phyloP scores from a whole-genome alignment of 2,888 invertebrate species.

The Exocentrus adspersus region DNA sequence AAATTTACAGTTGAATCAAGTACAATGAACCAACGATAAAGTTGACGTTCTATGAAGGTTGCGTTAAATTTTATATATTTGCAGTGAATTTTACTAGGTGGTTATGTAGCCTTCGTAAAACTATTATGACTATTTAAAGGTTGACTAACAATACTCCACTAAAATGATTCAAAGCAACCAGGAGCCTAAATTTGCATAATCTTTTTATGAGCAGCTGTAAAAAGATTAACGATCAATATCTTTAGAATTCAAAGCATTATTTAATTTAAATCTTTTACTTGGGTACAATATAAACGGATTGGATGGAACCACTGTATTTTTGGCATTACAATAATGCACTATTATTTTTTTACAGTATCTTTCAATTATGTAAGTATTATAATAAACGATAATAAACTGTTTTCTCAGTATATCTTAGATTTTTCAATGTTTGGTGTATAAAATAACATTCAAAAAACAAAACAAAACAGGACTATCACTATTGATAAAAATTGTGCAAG shows the following conservation, averaged over 20 bases:
- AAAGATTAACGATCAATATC: constrained; percentile 20
- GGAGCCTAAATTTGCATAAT: constrained; percentile 17
- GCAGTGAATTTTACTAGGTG: constrained; percentile 17
- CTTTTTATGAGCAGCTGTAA: constrained; percentile 20
- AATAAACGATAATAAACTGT: too few relatives aligned
- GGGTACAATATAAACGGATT: not conserved
- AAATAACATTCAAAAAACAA: too few relatives aligned
- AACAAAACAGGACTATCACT: too few relatives aligned
- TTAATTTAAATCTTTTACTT: not conserved
- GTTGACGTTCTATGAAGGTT: constrained; percentile 23
- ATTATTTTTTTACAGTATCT: too few relatives aligned
- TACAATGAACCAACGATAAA: constrained; percentile 29
- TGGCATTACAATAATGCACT: too few relatives aligned
- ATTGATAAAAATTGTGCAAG: too few relatives aligned
- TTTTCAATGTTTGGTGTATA: too few relatives aligned
- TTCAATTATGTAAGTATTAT: too few relatives aligned
- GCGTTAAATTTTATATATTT: constrained; percentile 28
- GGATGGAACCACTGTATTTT: too few relatives aligned
- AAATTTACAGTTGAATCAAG: constrained; percentile 32
- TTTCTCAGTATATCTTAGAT: too few relatives aligned
- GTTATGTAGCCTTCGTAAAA: constrained; percentile 18
- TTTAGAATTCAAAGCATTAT: constrained; percentile 12
- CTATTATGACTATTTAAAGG: constrained; percentile 25
- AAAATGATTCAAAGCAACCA: constrained; percentile 18
- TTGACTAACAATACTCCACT: constrained; percentile 21